Conservation (phyloP, 2,888 invertebrate species). For the Coleophora flavipennella region DNA sequence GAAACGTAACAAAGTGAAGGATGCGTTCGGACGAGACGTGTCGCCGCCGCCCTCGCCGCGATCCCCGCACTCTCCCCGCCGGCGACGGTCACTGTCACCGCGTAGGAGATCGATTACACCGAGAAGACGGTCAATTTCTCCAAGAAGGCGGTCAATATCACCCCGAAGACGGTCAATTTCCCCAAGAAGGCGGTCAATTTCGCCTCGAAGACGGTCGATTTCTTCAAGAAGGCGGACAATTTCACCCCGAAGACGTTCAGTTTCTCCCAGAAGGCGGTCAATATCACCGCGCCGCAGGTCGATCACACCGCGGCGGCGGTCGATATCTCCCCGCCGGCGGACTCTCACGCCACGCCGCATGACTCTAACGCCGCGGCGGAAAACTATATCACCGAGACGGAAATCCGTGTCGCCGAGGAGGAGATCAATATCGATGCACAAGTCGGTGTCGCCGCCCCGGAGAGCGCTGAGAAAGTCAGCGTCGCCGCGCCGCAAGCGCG, state of each 20-base stretch:
- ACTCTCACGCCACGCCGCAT: constrained; percentile 6
- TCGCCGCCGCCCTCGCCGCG: constrained; percentile 35
- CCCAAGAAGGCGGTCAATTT: constrained; percentile 13
- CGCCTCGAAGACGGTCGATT: constrained; percentile 9
- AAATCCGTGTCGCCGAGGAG: constrained; percentile 11
- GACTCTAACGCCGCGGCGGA: constrained; percentile 7
- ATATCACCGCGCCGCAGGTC: constrained; percentile 17
- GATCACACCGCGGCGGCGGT: constrained; percentile 21
- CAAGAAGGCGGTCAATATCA: constrained; percentile 11
- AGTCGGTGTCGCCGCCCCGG: constrained; percentile 13
- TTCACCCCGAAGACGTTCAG: constrained; percentile 12
- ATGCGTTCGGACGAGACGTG: constrained; percentile 85
- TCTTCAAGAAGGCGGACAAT: constrained; percentile 10
- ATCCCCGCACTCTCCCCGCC: constrained; percentile 78
- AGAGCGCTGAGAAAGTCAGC: constrained; percentile 20
- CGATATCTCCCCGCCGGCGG: constrained; percentile 23
- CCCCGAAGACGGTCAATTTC: constrained; percentile 9
- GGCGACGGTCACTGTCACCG: constrained; percentile 13
- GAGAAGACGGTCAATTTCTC: constrained; percentile 9
- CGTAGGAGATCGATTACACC: constrained; percentile 7
- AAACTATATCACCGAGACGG: constrained; percentile 16
- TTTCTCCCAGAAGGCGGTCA: constrained; percentile 12
- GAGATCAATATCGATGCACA: constrained; percentile 13
- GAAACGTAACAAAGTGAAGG: constrained; percentile 77
- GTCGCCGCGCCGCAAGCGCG: constrained; percentile 29